Evolutionary conservation across 2,888 invertebrate species (phyloP).

Genomic region (Enoplolaimus lenunculus): DNA sequence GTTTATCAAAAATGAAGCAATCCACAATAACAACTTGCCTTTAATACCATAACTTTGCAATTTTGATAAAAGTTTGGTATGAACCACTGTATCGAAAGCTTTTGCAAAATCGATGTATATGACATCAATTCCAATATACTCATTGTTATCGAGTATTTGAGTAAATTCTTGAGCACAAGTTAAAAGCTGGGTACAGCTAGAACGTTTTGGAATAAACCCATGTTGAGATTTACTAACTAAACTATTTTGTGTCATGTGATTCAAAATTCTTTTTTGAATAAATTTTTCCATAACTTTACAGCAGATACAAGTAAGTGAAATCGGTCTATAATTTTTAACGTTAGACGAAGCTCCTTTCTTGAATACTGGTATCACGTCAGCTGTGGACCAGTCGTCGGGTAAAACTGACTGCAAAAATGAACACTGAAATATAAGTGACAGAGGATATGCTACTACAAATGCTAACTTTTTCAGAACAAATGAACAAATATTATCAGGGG

Average conservation of each 20-base stretch:
- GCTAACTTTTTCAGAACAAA: background rate
- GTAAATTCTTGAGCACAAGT: background rate
- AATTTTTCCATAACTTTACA: conserved; percentile 10
- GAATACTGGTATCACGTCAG: conserved; percentile 7
- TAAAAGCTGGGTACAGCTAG: conserved; percentile 1
- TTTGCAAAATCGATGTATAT: background rate
- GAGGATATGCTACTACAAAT: background rate
- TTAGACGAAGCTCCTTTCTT: conserved; percentile 2
- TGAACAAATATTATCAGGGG: conserved; percentile 2
- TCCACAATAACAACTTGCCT: conserved; percentile 1
- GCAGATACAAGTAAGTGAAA: conserved; percentile 5
- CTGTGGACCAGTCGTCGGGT: conserved; percentile 4
- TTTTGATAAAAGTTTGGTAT: background rate
- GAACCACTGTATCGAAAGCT: background rate
- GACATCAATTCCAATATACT: background rate
- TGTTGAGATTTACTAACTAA: conserved; percentile 8
- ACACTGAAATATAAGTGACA: conserved; percentile 4
- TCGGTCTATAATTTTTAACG: conserved; percentile 4
- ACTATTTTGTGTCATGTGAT: background rate
- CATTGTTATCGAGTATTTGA: background rate
- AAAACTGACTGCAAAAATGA: background rate
- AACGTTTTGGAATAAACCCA: conserved; percentile 5
- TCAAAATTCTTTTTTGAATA: background rate
- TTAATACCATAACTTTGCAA: conserved; percentile 2
- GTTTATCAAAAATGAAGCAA: background rate